A percentile compares a stretch with the other conserved stretches of the same genome.
Conservation (phyloP, 2,888 invertebrate genomes). For the Caradrina clavipalpis region DNA sequence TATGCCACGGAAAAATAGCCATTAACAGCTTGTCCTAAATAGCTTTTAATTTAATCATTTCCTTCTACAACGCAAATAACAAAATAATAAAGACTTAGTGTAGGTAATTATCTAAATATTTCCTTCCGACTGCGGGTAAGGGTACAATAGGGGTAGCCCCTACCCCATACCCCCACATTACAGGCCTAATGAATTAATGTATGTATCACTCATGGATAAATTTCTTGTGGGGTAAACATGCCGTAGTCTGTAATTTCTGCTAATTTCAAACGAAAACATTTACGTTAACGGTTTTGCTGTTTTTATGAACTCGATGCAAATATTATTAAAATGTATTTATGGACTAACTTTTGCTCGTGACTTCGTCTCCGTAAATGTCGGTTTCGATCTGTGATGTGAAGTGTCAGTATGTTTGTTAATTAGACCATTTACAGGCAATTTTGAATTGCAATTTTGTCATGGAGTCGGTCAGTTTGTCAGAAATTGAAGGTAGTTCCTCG, state of each 20-base stretch:
- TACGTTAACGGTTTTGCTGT: constrained; percentile 17
- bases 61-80: neutral
- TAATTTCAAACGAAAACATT: constrained; percentile 44
- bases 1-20: no score
- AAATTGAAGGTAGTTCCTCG: no score
- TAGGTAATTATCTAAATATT: constrained; percentile 23
- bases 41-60: neutral
- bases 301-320: constrained; percentile 1
- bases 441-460: no score
- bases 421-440: no score
- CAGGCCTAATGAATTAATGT: constrained; percentile 58
- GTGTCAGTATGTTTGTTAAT: no score
- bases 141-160: constrained; percentile 10
- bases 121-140: neutral
- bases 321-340: neutral
- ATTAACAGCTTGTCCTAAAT: no score
- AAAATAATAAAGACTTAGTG: neutral
- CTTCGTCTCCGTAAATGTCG: neutral
- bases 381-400: no score
- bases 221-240: constrained; percentile 51
- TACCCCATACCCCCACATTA: constrained; percentile 21
- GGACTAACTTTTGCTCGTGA: neutral
- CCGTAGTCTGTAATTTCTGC: constrained; percentile 18
- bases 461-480: no score
- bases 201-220: constrained; percentile 53